These are phyloP conservation scores for Drosophila mulleri DNA, from an alignment of 2,888 invertebrate species.

Conservation along the genomic window DNA sequence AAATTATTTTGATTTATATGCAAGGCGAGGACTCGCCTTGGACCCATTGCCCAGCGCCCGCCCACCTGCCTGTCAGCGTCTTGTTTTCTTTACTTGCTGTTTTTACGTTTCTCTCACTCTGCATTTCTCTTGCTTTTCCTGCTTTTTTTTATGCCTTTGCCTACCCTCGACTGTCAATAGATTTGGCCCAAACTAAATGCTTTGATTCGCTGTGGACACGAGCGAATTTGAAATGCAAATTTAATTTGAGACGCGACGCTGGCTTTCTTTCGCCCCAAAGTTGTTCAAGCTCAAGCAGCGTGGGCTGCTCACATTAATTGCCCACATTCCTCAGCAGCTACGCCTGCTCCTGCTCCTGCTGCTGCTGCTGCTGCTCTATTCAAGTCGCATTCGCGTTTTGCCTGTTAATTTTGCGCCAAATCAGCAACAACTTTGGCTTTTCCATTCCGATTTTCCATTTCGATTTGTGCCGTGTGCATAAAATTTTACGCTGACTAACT, in stretches of 20 bases:
- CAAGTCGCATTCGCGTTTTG: slow-evolving; percentile 56
- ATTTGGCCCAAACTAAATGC: slow-evolving; percentile 74
- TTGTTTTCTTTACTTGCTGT: slow-evolving; percentile 12
- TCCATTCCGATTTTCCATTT: slow-evolving; percentile 58
- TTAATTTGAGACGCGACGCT: slow-evolving; percentile 78
- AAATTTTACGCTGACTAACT: slow-evolving; percentile 72
- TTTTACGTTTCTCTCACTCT: not conserved
- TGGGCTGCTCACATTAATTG: slow-evolving; percentile 65
- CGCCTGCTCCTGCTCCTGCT: not conserved
- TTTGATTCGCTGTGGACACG: slow-evolving; percentile 67
- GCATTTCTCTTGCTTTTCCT: no score
- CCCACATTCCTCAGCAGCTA: slow-evolving; percentile 46
- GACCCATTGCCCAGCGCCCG: not conserved
- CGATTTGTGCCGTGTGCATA: slow-evolving; percentile 77
- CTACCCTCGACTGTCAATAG: slow-evolving; percentile 58
- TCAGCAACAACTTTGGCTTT: slow-evolving; percentile 78
- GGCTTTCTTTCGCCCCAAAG: slow-evolving; percentile 21
- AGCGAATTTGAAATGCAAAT: slow-evolving; percentile 80
- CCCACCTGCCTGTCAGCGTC: slow-evolving; percentile 53
- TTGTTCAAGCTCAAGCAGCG: slow-evolving; percentile 11
- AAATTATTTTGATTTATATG: slow-evolving; percentile 82
- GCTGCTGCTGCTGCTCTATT: not conserved
- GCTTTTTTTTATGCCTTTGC: slow-evolving; percentile 9
- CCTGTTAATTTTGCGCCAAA: slow-evolving; percentile 80
- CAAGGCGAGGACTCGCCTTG: slow-evolving; percentile 42